Conservation (phyloP, 2,113 vertebrate genomes). For the Herpailurus yagouaroundi region DNA sequence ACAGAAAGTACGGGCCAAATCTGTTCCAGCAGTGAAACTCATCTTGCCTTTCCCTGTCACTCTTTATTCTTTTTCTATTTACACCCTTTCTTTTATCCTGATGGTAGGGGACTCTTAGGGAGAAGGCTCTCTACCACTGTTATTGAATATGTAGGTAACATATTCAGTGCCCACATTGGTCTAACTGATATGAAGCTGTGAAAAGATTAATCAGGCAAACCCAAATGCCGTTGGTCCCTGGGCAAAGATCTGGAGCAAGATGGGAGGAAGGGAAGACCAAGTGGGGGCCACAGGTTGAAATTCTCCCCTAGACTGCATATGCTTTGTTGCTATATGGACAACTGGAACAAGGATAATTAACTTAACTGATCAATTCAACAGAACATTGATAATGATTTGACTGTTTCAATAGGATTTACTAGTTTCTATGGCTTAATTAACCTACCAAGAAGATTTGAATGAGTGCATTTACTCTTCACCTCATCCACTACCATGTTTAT, state of each 20-base stretch:
- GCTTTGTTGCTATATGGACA: not conserved
- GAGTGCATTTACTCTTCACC: not conserved
- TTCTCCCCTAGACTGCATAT: not conserved
- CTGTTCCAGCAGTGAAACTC: not conserved
- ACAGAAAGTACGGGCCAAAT: not conserved
- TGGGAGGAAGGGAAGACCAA: not conserved
- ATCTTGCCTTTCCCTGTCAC: not conserved
- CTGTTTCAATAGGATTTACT: not conserved
- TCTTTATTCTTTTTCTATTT: not conserved
- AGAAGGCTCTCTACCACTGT: not conserved
- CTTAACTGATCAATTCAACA: not conserved
- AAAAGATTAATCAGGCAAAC: not conserved
- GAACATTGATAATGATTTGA: not conserved
- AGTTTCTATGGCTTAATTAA: conserved; percentile 33
- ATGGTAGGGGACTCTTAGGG: not conserved
- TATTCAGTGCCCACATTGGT: not conserved
- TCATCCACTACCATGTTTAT: not conserved
- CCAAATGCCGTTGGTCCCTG: not conserved
- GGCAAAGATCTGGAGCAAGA: not conserved
- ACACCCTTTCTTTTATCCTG: not conserved
- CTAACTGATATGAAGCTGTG: not conserved
- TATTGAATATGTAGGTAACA: not conserved
- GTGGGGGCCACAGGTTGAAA: not conserved
- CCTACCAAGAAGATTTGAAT: not conserved
- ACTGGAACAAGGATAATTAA: not conserved